These are phyloP conservation scores for Idaea biselata DNA, from an alignment of 2,888 invertebrate species.

Conservation along the genomic window DNA sequence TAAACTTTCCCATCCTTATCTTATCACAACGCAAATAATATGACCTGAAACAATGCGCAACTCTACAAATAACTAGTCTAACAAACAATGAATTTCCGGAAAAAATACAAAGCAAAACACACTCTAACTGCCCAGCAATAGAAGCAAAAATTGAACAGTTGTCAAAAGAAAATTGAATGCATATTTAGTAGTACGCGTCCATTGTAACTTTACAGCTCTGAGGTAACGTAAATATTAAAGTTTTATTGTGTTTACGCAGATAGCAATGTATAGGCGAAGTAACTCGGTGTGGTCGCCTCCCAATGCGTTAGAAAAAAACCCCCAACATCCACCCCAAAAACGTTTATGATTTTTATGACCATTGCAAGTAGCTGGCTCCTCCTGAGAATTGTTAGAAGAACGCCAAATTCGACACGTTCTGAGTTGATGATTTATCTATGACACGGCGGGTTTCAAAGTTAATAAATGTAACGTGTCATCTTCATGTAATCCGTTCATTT, in stretches of 20 bases:
- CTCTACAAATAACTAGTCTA: conserved; percentile 66
- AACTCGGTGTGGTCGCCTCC: conserved; percentile 73
- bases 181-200: conserved; percentile 65
- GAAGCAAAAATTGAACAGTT: conserved; percentile 22
- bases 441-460: conserved; percentile 55
- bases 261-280: conserved; percentile 43
- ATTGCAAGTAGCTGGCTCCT: conserved; percentile 59
- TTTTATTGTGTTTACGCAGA: conserved; percentile 78
- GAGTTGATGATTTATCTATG: conserved; percentile 70
- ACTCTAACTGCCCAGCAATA: conserved; percentile 26
- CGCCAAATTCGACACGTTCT: conserved; percentile 72
- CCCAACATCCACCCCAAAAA: conserved; percentile 55
- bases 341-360: conserved; percentile 63
- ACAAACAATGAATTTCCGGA: conserved; percentile 44
- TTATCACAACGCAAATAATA: conserved; percentile 70
- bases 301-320: conserved; percentile 56
- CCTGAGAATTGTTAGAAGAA: conserved; percentile 55
- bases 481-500: conserved; percentile 65
- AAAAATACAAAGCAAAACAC: conserved; percentile 26
- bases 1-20: conserved; percentile 54
- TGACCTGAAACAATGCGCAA: conserved; percentile 65
- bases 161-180: conserved; percentile 40
- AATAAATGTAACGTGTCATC: conserved; percentile 70
- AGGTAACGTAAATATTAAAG: conserved; percentile 72
- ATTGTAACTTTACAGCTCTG: conserved; percentile 72